Evolutionary conservation across 2,113 vertebrate genomes (phyloP), one percentile per base, ranked within the genome.

Genomic region (Ramphastos sulfuratus): DNA sequence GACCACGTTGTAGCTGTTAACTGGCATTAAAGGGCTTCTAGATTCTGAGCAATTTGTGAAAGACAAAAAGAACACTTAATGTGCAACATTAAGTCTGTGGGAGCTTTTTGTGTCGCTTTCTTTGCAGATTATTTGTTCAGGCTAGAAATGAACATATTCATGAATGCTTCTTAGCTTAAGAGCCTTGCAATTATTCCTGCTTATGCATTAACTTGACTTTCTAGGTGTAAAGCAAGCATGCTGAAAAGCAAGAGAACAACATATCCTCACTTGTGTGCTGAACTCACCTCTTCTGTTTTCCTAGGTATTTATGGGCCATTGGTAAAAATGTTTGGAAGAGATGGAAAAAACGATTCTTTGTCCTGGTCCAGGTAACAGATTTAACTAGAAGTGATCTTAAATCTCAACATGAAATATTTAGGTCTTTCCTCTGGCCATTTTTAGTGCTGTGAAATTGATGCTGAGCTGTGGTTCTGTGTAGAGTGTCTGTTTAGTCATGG

Each of bases 271-370:
- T 83, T 50, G 12, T 27, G 46, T 79, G 50, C 72, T 97, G 56
- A 92, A 92, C 81, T 71, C 25, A 37, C 16, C 39, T 93, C 3
- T 93, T 91, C 70, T 92, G 97, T 87, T 92, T 59, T 91, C 59
- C 54, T 97, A 99, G 99, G 92, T 99, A 99, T 97, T 98, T 99
- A 66, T 99, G 99, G 99, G 98, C 98, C 89, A 98, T 99, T 63
- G 99, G 99, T 93, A 99, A 99, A 97, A 99, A 99, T 42, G 99
- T 99, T 87, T 99, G 99, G 99, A 99, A 99, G 97, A 98, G 99
- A 95, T 99, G 99, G 99, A 99, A 99, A 98, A 99, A 99, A 93
- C 98, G 99, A 52, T 99, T 99, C 97, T 99, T 99, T 97, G 99
- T 99, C 79, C 97, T 99, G 78, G 99, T 99, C 48, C 99, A 99